Percentiles rank a stretch among this genome's conserved stretches.
Conservation (phyloP, 2,113 vertebrate genomes). For the Silurus meridionalis region DNA sequence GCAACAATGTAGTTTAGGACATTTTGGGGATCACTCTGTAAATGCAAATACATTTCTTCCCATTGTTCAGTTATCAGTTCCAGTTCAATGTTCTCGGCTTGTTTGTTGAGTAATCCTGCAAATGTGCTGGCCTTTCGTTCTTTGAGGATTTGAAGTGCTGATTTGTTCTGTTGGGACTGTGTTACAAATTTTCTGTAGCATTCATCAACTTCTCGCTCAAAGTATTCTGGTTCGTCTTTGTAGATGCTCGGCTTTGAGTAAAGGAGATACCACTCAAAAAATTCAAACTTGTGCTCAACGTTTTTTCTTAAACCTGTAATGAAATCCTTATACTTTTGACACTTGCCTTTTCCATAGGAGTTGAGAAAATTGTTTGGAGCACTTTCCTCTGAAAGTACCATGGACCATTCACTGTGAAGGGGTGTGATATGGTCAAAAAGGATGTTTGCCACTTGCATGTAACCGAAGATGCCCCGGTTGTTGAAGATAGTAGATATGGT, state of each 20-base stretch:
- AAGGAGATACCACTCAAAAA: slow-evolving; percentile 60
- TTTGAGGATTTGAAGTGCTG: background rate
- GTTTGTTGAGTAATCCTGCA: slow-evolving; percentile 49
- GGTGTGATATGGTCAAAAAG: slow-evolving; percentile 4
- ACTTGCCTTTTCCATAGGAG: background rate
- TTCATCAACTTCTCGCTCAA: slow-evolving; percentile 27
- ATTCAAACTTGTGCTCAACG: slow-evolving; percentile 47
- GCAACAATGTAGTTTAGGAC: slow-evolving; percentile 55
- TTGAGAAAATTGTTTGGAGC: background rate
- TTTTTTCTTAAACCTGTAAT: background rate
- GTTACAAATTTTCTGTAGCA: slow-evolving; percentile 12
- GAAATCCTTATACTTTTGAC: background rate
- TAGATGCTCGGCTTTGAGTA: slow-evolving; percentile 47
- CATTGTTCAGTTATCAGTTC: background rate
- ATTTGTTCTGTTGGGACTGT: background rate
- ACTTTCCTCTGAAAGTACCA: slow-evolving; percentile 20
- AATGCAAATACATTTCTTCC: background rate
- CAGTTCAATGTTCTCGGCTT: background rate
- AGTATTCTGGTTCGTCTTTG: background rate
- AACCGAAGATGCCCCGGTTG: slow-evolving; percentile 57
- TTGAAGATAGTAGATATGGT: slow-evolving; percentile 48
- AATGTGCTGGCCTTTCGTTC: slow-evolving; percentile 53
- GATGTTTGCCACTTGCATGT: slow-evolving; percentile 53
- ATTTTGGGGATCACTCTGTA: background rate
- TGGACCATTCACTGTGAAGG: background rate